These are phyloP conservation scores for Acanthosoma haemorrhoidale DNA, from an alignment of 2,888 invertebrate species.

Conservation along the genomic window DNA sequence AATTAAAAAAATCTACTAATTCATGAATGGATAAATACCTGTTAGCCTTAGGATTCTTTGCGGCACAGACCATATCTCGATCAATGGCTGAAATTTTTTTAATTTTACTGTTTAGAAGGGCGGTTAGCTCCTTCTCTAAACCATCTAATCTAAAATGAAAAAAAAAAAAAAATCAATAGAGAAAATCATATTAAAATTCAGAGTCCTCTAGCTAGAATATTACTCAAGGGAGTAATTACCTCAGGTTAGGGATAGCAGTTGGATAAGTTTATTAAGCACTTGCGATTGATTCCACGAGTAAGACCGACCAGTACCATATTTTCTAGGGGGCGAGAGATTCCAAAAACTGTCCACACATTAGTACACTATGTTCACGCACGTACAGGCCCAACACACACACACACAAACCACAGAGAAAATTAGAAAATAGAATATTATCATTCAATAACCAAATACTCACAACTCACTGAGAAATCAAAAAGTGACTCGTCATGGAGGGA, in stretches of 20 bases:
- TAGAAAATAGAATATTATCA: background rate
- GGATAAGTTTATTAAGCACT: too few species aligned
- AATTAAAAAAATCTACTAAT: background rate
- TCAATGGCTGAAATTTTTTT: background rate
- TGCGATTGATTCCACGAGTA: too few species aligned
- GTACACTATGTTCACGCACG: too few species aligned
- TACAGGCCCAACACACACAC: background rate
- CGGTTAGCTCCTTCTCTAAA: conserved; percentile 7
- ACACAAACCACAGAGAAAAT: background rate
- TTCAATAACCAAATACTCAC: background rate
- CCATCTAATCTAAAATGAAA: background rate
- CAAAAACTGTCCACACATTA: too few species aligned
- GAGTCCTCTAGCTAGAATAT: too few species aligned
- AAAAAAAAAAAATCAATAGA: background rate
- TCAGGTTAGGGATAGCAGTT: too few species aligned
- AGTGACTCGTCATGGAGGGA: too few species aligned
- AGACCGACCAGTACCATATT: too few species aligned
- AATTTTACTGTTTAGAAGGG: background rate
- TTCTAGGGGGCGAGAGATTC: too few species aligned
- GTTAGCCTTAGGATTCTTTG: background rate
- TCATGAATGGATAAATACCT: background rate
- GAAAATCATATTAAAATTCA: too few species aligned
- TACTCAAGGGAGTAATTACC: too few species aligned
- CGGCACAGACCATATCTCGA: conserved; percentile 11
- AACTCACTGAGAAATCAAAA: too few species aligned